phyloP scores from a whole-genome alignment of 1,140 invertebrate genomes.

The Pachyrhynchus sulphureomaculatus region DNA sequence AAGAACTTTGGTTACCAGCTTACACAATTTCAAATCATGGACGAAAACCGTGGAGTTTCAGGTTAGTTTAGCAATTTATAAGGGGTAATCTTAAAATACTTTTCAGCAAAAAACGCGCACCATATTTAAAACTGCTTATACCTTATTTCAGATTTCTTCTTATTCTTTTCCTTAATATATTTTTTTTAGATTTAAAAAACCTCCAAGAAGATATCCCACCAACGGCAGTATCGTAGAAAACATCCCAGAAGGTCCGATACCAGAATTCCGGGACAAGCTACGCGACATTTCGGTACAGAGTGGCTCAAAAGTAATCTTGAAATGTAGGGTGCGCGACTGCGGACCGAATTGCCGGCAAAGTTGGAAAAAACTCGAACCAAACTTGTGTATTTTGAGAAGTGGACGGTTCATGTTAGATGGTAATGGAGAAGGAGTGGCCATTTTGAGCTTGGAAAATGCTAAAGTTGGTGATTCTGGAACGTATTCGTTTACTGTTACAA shows the following conservation, averaged over 20 bases:
- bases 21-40: constrained; percentile 58
- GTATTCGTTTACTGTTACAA: constrained; percentile 62
- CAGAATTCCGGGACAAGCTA: constrained; percentile 45
- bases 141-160: no score
- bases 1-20: constrained; percentile 66
- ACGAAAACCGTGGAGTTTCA: constrained; percentile 64
- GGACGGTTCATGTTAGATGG: constrained; percentile 55
- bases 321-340: constrained; percentile 42
- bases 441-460: constrained; percentile 56
- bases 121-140: constrained; percentile 38
- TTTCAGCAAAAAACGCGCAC: constrained; percentile 47
- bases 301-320: constrained; percentile 43
- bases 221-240: constrained; percentile 49
- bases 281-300: constrained; percentile 41
- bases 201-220: constrained; percentile 47
- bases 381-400: constrained; percentile 55
- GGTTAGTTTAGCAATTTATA: constrained; percentile 43
- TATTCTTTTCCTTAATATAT: no score
- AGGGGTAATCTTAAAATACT: no score
- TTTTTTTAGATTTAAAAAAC: constrained; percentile 27
- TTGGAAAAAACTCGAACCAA: constrained; percentile 61
- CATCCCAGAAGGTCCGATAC: constrained; percentile 37
- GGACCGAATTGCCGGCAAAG: constrained; percentile 49
- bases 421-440: constrained; percentile 55
- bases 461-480: constrained; percentile 62